These are phyloP conservation scores for Sebastes steindachneri DNA, from an alignment of 2,797 vertebrate species.

Conservation along the genomic window DNA sequence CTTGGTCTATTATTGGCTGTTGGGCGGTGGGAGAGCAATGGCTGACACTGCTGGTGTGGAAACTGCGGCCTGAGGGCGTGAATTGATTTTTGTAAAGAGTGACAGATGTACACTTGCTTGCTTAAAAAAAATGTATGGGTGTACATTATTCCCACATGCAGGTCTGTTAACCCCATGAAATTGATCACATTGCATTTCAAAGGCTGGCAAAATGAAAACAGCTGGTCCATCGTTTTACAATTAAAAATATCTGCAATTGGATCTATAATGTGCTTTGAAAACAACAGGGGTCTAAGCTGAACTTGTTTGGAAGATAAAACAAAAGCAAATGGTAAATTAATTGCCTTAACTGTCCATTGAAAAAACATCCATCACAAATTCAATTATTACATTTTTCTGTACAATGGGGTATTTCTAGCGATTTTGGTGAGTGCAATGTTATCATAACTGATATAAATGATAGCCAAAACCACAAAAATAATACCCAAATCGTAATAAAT, in stretches of 20 bases:
- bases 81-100: conserved; percentile 55
- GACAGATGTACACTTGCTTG: conserved; percentile 35
- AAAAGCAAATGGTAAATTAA: not conserved
- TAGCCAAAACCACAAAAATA: not conserved
- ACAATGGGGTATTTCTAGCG: not conserved
- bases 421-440: not conserved
- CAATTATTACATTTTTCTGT: not conserved
- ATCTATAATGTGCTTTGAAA: not conserved
- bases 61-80: conserved; percentile 13
- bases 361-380: not conserved
- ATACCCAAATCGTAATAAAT: not conserved
- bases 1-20: conserved; percentile 90
- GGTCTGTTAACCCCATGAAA: conserved; percentile 7
- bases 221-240: not conserved
- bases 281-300: not conserved
- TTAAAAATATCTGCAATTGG: not conserved
- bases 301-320: not conserved
- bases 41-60: conserved; percentile 70
- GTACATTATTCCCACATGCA: conserved; percentile 1
- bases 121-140: conserved; percentile 28
- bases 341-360: not conserved
- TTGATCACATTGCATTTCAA: conserved; percentile 32
- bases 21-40: conserved; percentile 86
- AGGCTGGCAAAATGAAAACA: conserved; percentile 7
- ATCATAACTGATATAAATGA: not conserved